Base-by-base conservation (phyloP, 2,888 invertebrate genomes). In the Pseudoips prasinana region DNA sequence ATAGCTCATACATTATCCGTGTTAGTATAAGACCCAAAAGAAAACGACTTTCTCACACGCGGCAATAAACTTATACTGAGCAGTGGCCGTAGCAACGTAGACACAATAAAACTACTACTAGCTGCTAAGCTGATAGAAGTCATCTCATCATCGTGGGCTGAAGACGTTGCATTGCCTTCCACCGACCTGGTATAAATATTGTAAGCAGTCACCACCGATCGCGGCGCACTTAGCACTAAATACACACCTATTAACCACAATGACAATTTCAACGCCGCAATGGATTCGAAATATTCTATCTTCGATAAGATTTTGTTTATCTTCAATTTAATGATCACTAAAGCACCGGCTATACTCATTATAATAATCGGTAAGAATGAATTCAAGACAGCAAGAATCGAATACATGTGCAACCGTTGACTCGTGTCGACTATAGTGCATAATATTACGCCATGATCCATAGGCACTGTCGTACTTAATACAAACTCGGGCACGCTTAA, bases 401-500 rank as follows among this genome's bases (percentile, higher is more conserved):
- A 70, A 43, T 82, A 76, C 68, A 87, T 78, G 36, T 82, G 78
- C 6, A 80, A 55, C 41, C 81, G 81, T 56, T 90, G 90, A 54
- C 80, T 81, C 11, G 83, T 76, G 50, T 91, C 90, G 14, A 89
- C 66, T 43, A 90, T 74, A 8, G 90, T 87, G 58, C 92, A 92
- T 17, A 89, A 51, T 7, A 80, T 70, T 7, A 64, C 54, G 28
- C 76, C 73, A 25, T 72, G 63, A 33, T 83, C 79, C 3, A 78
- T 58, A 38, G 75, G 70, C 26, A 89, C 65, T 25, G 84, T 85
- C 3, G 89, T 85, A 3, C 91, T 89, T 44, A 91, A 69, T 14
- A 85, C 79, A 63, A 90, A 91, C 52, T 90, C 90, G 6, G 92
- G 92, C 27, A 92, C 81, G 62, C 92, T 91, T 19, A 92, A 64